Conservation (phyloP, 1,140 invertebrate species). For the Bombus confusus region DNA sequence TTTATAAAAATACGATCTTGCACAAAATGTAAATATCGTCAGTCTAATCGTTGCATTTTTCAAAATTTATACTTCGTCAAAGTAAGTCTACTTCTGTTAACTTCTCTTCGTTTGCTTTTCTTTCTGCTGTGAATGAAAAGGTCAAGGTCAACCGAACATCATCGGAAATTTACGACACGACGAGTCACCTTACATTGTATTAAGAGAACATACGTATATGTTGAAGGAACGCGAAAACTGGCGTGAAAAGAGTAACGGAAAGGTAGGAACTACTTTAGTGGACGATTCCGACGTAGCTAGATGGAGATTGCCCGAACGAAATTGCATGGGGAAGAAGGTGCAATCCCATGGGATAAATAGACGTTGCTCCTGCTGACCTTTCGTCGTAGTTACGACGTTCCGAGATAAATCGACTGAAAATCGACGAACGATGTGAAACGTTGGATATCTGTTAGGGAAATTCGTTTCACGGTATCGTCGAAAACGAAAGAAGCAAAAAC, state of each 20-base stretch:
- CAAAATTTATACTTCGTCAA: no score
- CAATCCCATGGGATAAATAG: constrained; percentile 63
- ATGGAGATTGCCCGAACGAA: constrained; percentile 61
- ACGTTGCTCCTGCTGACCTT: constrained; percentile 49
- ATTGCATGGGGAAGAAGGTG: constrained; percentile 46
- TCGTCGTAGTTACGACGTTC: constrained; percentile 31
- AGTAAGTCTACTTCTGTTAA: no score
- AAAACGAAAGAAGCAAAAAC: not conserved
- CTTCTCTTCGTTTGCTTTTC: no score
- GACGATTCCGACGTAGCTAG: constrained; percentile 40
- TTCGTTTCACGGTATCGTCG: not conserved
- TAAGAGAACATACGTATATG: not conserved
- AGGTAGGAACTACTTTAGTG: constrained; percentile 29
- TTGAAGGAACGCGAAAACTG: not conserved
- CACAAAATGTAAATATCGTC: no score
- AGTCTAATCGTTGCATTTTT: no score
- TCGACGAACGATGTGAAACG: constrained; percentile 28
- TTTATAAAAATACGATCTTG: no score
- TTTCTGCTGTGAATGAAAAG: not conserved
- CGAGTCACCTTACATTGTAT: not conserved
- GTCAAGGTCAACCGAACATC: not conserved
- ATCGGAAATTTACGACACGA: not conserved
- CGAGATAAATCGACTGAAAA: constrained; percentile 58
- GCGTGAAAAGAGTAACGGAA: not conserved
- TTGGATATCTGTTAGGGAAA: constrained; percentile 27